Conservation (phyloP, 2,797 vertebrate species). For the Rhinophrynus dorsalis region DNA sequence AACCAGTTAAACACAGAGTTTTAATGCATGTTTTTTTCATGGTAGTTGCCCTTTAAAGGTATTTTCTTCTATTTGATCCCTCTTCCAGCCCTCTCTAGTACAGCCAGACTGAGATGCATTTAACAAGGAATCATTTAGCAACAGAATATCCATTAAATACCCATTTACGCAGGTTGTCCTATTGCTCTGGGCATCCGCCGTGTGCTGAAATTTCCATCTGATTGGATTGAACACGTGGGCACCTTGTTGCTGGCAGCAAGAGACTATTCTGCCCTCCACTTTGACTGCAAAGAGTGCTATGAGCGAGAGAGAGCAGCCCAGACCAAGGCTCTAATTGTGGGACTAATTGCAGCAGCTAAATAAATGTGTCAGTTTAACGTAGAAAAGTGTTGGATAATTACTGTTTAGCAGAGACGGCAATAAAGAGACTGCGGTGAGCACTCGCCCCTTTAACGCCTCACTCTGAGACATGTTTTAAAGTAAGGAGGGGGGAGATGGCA, state of each 20-base stretch:
- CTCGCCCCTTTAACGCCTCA: slow-evolving; percentile 11
- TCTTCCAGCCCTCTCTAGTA: neutral
- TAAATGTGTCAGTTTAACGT: slow-evolving; percentile 15
- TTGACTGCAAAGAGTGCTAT: neutral
- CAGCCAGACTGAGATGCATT: neutral
- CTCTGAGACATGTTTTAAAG: slow-evolving; percentile 8
- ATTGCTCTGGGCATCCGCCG: slow-evolving; percentile 1
- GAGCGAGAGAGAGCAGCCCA: neutral
- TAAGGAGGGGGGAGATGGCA: no score
- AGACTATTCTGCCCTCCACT: neutral
- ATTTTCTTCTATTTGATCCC: no score
- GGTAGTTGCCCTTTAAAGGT: no score
- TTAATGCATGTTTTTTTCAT: no score
- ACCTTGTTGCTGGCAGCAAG: slow-evolving; percentile 9
- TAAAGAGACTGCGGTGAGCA: slow-evolving; percentile 4
- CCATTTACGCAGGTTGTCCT: slow-evolving; percentile 15
- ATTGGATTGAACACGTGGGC: slow-evolving; percentile 18
- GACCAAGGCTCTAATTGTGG: slow-evolving; percentile 21
- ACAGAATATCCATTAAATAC: neutral
- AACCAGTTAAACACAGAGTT: no score
- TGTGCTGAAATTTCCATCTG: slow-evolving; percentile 12
- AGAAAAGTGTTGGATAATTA: slow-evolving; percentile 22
- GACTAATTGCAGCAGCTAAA: slow-evolving; percentile 23
- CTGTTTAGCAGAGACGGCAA: slow-evolving; percentile 26
- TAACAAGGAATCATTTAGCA: slow-evolving; percentile 6